Percentiles rank a stretch among this genome's conserved stretches.
phyloP scores from a whole-genome alignment of 23 tunicate species.

The Oikopleura dioica region DNA sequence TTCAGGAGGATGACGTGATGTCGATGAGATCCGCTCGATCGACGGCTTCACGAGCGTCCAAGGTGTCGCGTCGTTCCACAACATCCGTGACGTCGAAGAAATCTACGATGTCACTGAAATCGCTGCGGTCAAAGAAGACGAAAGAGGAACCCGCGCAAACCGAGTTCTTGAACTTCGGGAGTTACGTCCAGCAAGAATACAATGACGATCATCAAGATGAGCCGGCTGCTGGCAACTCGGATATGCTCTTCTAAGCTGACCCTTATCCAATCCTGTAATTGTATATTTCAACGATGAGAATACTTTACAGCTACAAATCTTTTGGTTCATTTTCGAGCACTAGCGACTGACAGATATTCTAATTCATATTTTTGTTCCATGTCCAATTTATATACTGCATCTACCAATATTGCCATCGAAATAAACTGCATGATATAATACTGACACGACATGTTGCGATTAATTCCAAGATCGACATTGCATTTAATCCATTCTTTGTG shows the following conservation, averaged over 20 bases:
- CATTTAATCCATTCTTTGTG: no score
- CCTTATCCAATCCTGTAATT: no score
- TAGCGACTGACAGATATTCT: no score
- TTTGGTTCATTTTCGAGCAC: no score
- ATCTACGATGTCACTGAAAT: neutral
- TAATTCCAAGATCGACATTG: no score
- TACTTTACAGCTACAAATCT: no score
- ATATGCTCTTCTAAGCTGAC: neutral
- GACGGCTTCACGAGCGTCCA: neutral
- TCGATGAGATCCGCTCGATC: neutral
- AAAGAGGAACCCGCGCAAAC: neutral
- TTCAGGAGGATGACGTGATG: neutral
- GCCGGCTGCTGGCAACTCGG: neutral
- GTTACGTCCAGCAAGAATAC: neutral
- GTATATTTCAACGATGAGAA: no score
- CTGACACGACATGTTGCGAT: no score
- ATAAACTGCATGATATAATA: no score
- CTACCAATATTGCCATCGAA: no score
- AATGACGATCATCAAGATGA: neutral
- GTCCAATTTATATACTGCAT: no score
- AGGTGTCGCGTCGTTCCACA: slow-evolving; percentile 9
- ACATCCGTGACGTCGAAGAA: slow-evolving; percentile 2
- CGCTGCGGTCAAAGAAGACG: slow-evolving; percentile 1
- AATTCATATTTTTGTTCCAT: no score
- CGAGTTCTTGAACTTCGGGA: slow-evolving; percentile 6